Base-by-base conservation (phyloP, 1,140 invertebrate species). In the Drosophila sucinea region DNA sequence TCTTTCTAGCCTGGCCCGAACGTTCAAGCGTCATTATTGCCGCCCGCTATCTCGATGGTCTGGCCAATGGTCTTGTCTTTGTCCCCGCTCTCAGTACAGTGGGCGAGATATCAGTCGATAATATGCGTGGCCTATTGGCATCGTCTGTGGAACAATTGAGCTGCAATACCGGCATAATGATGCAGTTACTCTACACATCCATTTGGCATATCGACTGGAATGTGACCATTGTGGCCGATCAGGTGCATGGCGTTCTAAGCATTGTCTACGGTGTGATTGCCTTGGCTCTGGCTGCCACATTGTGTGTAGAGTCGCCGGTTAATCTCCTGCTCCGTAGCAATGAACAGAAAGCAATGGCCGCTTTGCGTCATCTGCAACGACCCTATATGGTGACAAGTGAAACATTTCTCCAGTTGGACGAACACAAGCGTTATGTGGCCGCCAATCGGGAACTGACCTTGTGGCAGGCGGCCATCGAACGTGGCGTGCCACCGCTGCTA, bases 1-100 rank as follows among this genome's bases (percentile, higher is more conserved):
- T 91, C 3, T 89, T 74, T 27, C 54, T 91, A 0, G 41, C 73
- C 10, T 57, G 83, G 61, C 83, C 86, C 0, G 57, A 78, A 11
- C 40, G 55, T 23, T 25, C 69, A 1, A 38, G n/a, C 0, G 74
- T 75, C 2, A 70, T 91, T 8, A 77, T 90, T 3, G 79, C 73
- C 0, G 90, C 81, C 2, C 78, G 90, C 2, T 91, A 91, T 23
- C 27, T 91, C 23, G 85, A 91, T 60, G 90, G 90, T 4, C 56
- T 90, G n/a, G 90, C 90, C 57, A 81, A 89, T 44, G 90, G 90
- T 0, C 29, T 91, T 25, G 67, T 86, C 8, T 85, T 91, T 44
- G 86, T 85, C n/a, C 81, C 90, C 7, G 76, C 77, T 1, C 23
- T 91, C 7, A 79, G 79, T 35, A 68, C 74, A 0, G 79, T 81